Evolutionary conservation across 2,797 vertebrate species (phyloP), one percentile per base, ranked within the genome.

Genomic region (Thalassophryne amazonica): DNA sequence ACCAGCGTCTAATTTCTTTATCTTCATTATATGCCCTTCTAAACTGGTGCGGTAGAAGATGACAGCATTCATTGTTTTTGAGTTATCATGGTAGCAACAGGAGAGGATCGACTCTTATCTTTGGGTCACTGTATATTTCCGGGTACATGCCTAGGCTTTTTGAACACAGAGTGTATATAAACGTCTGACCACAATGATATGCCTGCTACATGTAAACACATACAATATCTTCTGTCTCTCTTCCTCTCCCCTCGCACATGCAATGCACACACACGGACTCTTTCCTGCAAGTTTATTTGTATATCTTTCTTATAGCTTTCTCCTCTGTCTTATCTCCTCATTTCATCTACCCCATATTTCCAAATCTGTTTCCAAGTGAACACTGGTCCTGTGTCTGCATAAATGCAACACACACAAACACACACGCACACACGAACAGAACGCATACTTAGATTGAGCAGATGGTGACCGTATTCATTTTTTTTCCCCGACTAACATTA

Each of bases 381-480:
- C 60, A 77, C 58, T 76, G 69, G 76, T 60, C 73, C 38, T 68
- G 36, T 58, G 48, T 38, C 50, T 50, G 51, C 48, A 37, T 62
- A 60, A 58, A 56, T 62, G 55, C 66, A 56, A 63, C 39, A 60
- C 69, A 76, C 77, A 78, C 73, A 60, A 64, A 69, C 31, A 39
- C 57, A 55, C 69, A 62, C 57, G 40, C 37, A 65, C 74, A 74
- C 76, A 73, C 4, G 51, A 61, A 84, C 72, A 83, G 73, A 88
- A 87, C 81, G 48, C 84, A 84, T 87, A 85, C 80, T 85, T 85
- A 83, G 81, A 89, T 77, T 27, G 88, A 91, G 83, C 91, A 91
- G 91, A 92, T 92, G 91, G 90, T 91, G 88, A 89, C 88, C 87
- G 86, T 90, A 91, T 91, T 90, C 86, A 70, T 89, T 90, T 91